Evolutionary conservation across 2,797 vertebrate species (phyloP).

Genomic region (Melanotaenia boesemani): DNA sequence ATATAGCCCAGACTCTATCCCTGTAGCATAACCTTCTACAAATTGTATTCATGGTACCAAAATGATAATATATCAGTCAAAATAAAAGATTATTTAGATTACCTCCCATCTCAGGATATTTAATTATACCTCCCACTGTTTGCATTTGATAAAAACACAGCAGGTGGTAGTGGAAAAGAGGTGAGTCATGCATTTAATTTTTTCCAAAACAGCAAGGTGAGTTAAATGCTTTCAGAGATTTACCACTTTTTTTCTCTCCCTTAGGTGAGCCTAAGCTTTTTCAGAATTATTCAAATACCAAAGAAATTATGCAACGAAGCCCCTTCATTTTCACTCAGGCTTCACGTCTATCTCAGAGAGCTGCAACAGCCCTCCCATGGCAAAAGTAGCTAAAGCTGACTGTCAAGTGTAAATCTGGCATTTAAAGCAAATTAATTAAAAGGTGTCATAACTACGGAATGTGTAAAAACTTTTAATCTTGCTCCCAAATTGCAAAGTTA

Average conservation of each 20-base stretch:
- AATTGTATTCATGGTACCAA: not conserved
- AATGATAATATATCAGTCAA: not conserved
- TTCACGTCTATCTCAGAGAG: constrained; percentile 8
- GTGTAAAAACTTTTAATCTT: constrained; percentile 34
- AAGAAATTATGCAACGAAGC: constrained; percentile 7
- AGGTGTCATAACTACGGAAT: constrained; percentile 13
- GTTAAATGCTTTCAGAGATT: not conserved
- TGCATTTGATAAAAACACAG: not conserved
- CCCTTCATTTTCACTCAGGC: constrained; percentile 3
- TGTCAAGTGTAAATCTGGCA: constrained; percentile 20
- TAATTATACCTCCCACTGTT: too few species aligned
- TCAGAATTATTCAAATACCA: not conserved
- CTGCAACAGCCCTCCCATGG: not conserved
- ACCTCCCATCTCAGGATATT: not conserved
- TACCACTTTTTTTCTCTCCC: not conserved
- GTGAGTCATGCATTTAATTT: not conserved
- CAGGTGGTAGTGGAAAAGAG: not conserved
- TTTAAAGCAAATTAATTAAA: constrained; percentile 15
- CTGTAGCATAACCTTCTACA: not conserved
- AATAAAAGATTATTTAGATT: not conserved
- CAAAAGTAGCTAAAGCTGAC: constrained; percentile 4
- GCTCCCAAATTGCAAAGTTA: constrained; percentile 42
- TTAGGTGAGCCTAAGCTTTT: not conserved
- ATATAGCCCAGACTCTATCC: not conserved
- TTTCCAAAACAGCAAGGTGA: not conserved